A percentile compares a stretch with the other conserved stretches of the same genome.
Evolutionary conservation across 2,113 vertebrate genomes (phyloP).

Genomic region (Dasyurus viverrinus): DNA sequence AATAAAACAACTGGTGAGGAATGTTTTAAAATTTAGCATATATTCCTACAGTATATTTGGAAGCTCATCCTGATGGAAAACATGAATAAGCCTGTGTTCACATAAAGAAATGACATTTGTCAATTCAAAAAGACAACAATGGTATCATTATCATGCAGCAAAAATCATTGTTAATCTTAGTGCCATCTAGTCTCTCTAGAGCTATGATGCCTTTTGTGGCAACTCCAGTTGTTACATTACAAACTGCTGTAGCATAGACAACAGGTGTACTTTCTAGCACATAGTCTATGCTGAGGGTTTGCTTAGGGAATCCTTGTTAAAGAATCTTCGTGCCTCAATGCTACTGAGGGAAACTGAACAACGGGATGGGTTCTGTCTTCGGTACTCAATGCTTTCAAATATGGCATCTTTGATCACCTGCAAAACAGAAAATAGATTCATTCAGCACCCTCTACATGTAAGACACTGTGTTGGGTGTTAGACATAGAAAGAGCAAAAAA

Average conservation of each 20-base stretch:
- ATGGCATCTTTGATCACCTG: constrained; percentile 95
- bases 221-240: constrained; percentile 61
- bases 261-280: background rate
- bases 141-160: background rate
- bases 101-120: background rate
- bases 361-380: constrained; percentile 90
- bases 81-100: constrained; percentile 19
- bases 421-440: constrained; percentile 33
- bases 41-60: constrained; percentile 24
- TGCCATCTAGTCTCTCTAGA: constrained; percentile 18
- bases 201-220: background rate
- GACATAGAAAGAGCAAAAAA: background rate
- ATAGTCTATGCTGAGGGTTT: constrained; percentile 76
- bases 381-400: constrained; percentile 90
- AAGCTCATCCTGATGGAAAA: constrained; percentile 47
- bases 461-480: background rate
- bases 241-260: background rate
- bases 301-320: constrained; percentile 84
- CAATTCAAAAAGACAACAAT: background rate
- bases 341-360: constrained; percentile 88
- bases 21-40: constrained; percentile 62
- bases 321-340: constrained; percentile 89
- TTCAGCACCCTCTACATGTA: background rate
- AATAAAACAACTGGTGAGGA: constrained; percentile 24
- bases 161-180: constrained; percentile 4